phyloP scores from a whole-genome alignment of 2,888 invertebrate genomes.

The Lutraria lutraria region DNA sequence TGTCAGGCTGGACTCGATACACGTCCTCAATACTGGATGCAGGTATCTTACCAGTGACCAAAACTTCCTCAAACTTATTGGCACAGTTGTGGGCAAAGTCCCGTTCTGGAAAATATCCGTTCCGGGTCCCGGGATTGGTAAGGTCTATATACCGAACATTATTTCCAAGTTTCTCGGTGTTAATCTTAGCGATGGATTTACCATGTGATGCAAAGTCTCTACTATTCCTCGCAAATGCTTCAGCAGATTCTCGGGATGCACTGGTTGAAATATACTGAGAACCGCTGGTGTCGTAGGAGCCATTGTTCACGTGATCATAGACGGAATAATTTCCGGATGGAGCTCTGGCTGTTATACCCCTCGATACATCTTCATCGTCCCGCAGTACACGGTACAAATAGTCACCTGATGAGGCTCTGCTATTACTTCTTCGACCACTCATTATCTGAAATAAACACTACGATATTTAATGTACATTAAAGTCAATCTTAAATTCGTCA shows the following conservation, averaged over 20 bases:
- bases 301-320: background rate
- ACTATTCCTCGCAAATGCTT: background rate
- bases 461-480: too few species aligned
- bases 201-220: background rate
- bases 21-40: background rate
- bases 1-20: background rate
- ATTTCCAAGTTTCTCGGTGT: background rate
- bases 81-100: slow-evolving; percentile 10
- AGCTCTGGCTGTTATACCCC: background rate
- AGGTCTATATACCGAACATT: background rate
- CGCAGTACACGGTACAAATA: background rate
- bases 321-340: background rate
- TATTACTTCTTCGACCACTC: background rate
- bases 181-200: background rate
- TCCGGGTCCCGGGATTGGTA: background rate
- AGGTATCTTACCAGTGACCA: background rate
- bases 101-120: background rate
- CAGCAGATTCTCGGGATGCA: background rate
- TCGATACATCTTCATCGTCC: background rate
- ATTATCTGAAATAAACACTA: background rate
- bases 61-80: background rate
- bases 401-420: background rate
- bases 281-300: background rate
- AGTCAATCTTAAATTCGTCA: too few species aligned
- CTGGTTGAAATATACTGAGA: background rate